These are phyloP conservation scores for Drosophila pseudoobscura DNA, from an alignment of 1,140 invertebrate species.

Conservation along the genomic window DNA sequence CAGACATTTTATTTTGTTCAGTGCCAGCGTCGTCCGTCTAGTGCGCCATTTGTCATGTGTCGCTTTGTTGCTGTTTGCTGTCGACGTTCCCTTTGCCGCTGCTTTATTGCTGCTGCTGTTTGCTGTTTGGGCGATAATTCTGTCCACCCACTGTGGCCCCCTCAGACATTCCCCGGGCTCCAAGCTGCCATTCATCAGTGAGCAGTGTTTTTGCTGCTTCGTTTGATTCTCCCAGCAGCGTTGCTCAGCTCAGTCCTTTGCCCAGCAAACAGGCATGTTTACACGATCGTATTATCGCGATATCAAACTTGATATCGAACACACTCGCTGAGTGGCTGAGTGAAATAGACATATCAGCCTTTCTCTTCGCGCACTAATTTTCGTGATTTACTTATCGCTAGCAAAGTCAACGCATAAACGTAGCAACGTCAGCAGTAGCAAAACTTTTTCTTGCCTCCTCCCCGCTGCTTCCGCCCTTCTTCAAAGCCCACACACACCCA, in stretches of 20 bases:
- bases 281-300: not conserved
- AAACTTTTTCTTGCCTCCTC: slow-evolving; percentile 49
- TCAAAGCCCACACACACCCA: slow-evolving; percentile 10
- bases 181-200: slow-evolving; percentile 41
- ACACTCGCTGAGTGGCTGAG: no score
- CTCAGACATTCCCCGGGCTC: not conserved
- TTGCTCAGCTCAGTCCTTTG: slow-evolving; percentile 29
- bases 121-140: slow-evolving; percentile 48
- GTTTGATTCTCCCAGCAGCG: slow-evolving; percentile 36
- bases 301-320: no score
- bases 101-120: slow-evolving; percentile 48
- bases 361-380: no score
- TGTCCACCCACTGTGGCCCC: slow-evolving; percentile 18
- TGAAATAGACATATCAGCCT: no score
- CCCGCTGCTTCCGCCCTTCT: slow-evolving; percentile 11
- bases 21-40: slow-evolving; percentile 29
- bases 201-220: slow-evolving; percentile 32
- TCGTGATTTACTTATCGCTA: not conserved
- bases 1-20: slow-evolving; percentile 72
- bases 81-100: slow-evolving; percentile 37
- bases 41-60: slow-evolving; percentile 79
- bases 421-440: slow-evolving; percentile 22
- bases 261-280: slow-evolving; percentile 17
- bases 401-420: slow-evolving; percentile 30
- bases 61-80: slow-evolving; percentile 48